Evolutionary conservation across 2,888 invertebrate genomes (phyloP).

Genomic region (Saturnia pavonia): DNA sequence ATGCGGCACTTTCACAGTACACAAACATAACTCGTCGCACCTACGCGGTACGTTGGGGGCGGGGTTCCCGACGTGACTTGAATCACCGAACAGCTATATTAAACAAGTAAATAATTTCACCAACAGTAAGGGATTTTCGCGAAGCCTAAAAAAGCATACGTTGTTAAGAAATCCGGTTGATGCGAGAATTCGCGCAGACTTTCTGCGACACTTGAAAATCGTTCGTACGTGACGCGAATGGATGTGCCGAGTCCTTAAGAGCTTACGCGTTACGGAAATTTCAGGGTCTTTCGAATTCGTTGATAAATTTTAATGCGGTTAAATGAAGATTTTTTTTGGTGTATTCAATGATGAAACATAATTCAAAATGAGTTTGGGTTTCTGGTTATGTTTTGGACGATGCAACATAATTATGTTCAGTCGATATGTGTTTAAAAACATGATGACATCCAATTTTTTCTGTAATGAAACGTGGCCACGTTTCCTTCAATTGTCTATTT

Average conservation of each 20-base stretch:
- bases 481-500: no score
- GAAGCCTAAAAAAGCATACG: slow-evolving; percentile 21
- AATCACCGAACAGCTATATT: slow-evolving; percentile 51
- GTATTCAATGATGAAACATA: background rate
- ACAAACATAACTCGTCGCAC: slow-evolving; percentile 40
- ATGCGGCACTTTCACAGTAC: slow-evolving; percentile 13
- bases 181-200: slow-evolving; percentile 54
- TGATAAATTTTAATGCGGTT: slow-evolving; percentile 17
- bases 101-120: slow-evolving; percentile 67
- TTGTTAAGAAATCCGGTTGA: slow-evolving; percentile 32
- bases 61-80: slow-evolving; percentile 47
- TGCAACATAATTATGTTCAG: no score
- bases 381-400: no score
- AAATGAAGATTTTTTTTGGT: background rate
- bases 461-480: no score
- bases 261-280: slow-evolving; percentile 20
- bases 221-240: slow-evolving; percentile 59
- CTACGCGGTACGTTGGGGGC: slow-evolving; percentile 20
- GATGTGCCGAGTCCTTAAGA: slow-evolving; percentile 20
- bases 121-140: slow-evolving; percentile 53
- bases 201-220: slow-evolving; percentile 63
- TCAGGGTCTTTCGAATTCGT: background rate
- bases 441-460: no score
- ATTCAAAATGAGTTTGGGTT: no score
- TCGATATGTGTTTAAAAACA: no score